Evolutionary conservation across 2,888 invertebrate species (phyloP).

Genomic region (Erannis defoliaria): DNA sequence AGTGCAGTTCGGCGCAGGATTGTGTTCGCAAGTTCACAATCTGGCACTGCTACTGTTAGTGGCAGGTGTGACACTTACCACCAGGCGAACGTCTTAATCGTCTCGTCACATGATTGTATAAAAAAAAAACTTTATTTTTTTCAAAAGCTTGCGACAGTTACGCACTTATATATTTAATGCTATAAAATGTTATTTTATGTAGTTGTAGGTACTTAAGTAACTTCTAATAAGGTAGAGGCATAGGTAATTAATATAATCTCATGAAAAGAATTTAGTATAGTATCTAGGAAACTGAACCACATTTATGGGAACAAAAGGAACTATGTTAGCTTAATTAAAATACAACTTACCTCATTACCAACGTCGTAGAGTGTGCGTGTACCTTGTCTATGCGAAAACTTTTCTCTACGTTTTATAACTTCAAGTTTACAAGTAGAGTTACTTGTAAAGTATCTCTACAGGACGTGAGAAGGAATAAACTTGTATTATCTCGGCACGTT

Average conservation of each 20-base stretch:
- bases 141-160: no score
- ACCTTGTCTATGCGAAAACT: slow-evolving; percentile 36
- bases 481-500: slow-evolving; percentile 42
- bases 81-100: no score
- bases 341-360: slow-evolving; percentile 15
- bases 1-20: no score
- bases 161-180: no score
- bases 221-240: no score
- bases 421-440: slow-evolving; percentile 37
- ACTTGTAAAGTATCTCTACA: slow-evolving; percentile 19
- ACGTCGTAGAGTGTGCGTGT: slow-evolving; percentile 13
- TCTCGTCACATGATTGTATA: no score
- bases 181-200: no score
- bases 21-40: no score
- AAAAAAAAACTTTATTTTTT: no score
- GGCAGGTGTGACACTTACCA: no score
- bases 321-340: slow-evolving; percentile 1
- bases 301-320: slow-evolving; percentile 1
- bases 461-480: slow-evolving; percentile 44
- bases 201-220: no score
- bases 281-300: not conserved
- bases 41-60: no score
- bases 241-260: not conserved
- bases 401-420: slow-evolving; percentile 39
- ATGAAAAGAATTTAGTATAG: not conserved